Conservation (phyloP, 2,888 invertebrate species). For the Rhagonycha lutea region DNA sequence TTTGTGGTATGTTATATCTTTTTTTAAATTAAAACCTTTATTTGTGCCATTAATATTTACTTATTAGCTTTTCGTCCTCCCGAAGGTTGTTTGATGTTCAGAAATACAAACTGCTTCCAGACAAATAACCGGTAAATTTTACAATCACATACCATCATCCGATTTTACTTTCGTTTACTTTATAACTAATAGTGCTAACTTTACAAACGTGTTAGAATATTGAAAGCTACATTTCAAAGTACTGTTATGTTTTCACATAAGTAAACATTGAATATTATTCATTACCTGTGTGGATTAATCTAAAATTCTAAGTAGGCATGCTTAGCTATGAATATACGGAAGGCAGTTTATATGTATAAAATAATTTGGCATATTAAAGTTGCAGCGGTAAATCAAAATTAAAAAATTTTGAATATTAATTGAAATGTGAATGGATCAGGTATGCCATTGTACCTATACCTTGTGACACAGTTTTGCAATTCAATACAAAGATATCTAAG, state of each 20-base stretch:
- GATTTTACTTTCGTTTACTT: not conserved
- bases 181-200: not conserved
- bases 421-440: no score
- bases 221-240: not conserved
- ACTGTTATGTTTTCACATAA: not conserved
- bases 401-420: not conserved
- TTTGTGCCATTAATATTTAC: not conserved
- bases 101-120: constrained; percentile 14
- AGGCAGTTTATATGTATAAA: not conserved
- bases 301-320: not conserved
- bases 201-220: not conserved
- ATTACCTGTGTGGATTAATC: not conserved
- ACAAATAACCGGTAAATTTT: constrained; percentile 17
- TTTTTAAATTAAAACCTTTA: not conserved
- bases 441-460: no score
- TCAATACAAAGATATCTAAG: no score
- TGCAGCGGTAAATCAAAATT: not conserved
- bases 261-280: not conserved
- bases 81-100: constrained; percentile 40
- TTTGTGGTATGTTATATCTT: not conserved
- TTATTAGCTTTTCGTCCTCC: constrained; percentile 45
- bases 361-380: not conserved
- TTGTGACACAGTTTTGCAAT: no score
- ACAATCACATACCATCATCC: constrained; percentile 6
- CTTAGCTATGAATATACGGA: not conserved